Evolutionary conservation across 2,113 vertebrate species (phyloP).

Genomic region (Heterocephalus glaber): DNA sequence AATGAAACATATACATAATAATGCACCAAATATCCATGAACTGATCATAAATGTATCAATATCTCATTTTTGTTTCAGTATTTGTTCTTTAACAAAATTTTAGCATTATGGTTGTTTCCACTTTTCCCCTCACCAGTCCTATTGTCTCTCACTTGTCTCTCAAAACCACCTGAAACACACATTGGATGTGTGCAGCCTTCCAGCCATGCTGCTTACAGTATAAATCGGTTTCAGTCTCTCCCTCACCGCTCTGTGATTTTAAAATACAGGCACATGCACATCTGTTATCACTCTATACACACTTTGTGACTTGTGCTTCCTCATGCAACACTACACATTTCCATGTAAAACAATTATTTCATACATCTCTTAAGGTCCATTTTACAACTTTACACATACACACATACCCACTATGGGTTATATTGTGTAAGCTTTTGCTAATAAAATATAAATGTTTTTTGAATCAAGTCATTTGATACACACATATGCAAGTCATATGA

Average conservation of each 20-base stretch:
- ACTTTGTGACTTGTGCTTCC: not conserved
- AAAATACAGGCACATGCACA: not conserved
- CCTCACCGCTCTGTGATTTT: not conserved
- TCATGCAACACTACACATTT: not conserved
- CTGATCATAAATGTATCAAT: not conserved
- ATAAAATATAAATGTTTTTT: not conserved
- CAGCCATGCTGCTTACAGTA: too few relatives aligned
- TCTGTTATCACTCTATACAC: not conserved
- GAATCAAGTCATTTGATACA: not conserved
- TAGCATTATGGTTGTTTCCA: not conserved
- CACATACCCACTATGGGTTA: not conserved
- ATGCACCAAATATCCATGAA: not conserved
- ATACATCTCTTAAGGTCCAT: not conserved
- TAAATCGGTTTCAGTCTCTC: not conserved
- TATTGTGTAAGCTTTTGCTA: not conserved
- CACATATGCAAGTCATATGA: too few relatives aligned
- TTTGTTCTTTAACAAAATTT: not conserved
- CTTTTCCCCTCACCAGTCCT: not conserved
- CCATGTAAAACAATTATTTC: not conserved
- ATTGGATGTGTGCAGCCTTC: not conserved
- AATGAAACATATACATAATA: not conserved
- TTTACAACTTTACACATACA: not conserved
- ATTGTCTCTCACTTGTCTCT: not conserved
- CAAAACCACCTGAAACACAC: not conserved
- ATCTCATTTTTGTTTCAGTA: not conserved